phyloP scores from a whole-genome alignment of 1,140 invertebrate species.

The Teleogryllus occipitalis region DNA sequence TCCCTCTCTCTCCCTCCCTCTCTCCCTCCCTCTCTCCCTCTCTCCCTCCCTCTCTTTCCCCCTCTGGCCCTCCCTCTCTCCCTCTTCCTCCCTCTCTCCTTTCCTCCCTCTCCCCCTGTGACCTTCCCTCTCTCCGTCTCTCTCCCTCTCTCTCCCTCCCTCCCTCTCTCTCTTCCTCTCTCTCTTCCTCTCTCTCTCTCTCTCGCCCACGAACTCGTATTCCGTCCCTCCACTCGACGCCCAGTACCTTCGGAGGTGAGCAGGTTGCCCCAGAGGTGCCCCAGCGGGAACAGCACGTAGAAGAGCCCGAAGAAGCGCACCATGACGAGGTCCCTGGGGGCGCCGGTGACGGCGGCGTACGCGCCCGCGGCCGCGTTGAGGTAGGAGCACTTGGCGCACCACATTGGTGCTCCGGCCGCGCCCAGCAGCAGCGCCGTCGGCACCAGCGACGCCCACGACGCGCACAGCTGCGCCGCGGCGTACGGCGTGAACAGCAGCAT shows the following conservation, averaged over 20 bases:
- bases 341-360: conserved; percentile 32
- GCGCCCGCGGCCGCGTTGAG: conserved; percentile 44
- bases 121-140: no score
- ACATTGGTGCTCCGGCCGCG: conserved; percentile 46
- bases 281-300: conserved; percentile 52
- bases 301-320: conserved; percentile 54
- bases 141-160: no score
- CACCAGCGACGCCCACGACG: conserved; percentile 40
- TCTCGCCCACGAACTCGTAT: no score
- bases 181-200: no score
- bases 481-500: conserved; percentile 47
- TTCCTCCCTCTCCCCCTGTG: no score
- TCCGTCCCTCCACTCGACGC: conserved; percentile 8
- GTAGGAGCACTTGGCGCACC: conserved; percentile 53
- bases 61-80: no score
- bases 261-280: conserved; percentile 47
- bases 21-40: no score
- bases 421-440: conserved; percentile 43
- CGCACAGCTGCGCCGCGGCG: conserved; percentile 49
- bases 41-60: no score
- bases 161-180: no score
- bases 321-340: conserved; percentile 40
- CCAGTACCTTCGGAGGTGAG: conserved; percentile 43
- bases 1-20: no score
- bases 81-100: no score